Base-by-base conservation (phyloP, 2,113 vertebrate species). In the Mustela lutreola region DNA sequence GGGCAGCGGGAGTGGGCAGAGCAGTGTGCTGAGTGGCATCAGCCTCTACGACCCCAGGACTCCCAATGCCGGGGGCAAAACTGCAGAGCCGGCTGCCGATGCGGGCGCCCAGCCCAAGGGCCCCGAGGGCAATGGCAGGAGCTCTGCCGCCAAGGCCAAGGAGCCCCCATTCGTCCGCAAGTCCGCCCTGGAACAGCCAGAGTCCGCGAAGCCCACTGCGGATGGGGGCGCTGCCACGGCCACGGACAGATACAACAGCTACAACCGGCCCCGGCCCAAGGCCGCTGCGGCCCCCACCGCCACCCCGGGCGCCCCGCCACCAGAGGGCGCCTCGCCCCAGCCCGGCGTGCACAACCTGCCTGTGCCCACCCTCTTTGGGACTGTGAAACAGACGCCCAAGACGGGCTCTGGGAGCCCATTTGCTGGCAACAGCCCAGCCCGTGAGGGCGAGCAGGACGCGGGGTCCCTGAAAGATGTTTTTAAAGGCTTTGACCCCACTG, bases 401-500 rank as follows among this genome's bases (percentile, higher is more conserved):
- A 95, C 99, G 0, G 99, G 99, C 36, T 94, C 99, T 0, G 98
- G 99, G 1, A 99, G 99, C 94, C 99, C 99, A 0, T 99, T 99
- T 1, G 99, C 99, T 0, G 99, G 99, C 31, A 99, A 98, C 97
- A 99, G 99, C 97, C 99, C 99, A 0, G 98, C 99, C 0, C 99
- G 98, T 4, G 99, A 99, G 8, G 62, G 98, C 0, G 67, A 99
- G 0, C 99, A 99, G 73, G 99, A 99, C 89, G 99, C 99, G 0
- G 99, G 98, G 4, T 99, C 99, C 11, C 98, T 99, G 56, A 99
- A 99, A 94, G 99, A 99, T 24, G 99, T 99, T 97, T 99, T 99
- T 98, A 99, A 99, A 99, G 99, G 99, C 31, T 99, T 99, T 10
- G 99, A 99, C 97, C 99, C 99, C 92, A 99, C 99, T 0, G 99